These are phyloP conservation scores for Micronisus gabar DNA, from an alignment of 2,113 vertebrate species.

Conservation along the genomic window DNA sequence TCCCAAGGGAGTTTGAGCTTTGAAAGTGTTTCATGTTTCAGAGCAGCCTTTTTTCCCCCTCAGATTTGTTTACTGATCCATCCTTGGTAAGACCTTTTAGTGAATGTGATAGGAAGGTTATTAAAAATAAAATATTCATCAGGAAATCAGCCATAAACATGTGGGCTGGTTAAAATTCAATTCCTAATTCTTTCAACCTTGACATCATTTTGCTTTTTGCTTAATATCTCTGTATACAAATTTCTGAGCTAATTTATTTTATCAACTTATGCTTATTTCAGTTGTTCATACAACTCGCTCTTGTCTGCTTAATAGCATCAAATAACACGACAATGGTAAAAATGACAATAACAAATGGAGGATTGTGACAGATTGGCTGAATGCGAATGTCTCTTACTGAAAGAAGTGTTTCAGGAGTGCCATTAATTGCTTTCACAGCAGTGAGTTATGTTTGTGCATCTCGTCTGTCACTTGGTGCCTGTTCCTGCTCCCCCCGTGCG, in stretches of 20 bases:
- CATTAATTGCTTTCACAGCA: constrained; percentile 46
- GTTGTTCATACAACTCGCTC: constrained; percentile 23
- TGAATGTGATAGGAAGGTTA: constrained; percentile 65
- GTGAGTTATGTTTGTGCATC: constrained; percentile 44
- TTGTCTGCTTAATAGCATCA: constrained; percentile 26
- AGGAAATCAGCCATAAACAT: constrained; percentile 53
- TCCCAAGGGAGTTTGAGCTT: constrained; percentile 27
- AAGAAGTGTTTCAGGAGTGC: constrained; percentile 27
- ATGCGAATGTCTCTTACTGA: constrained; percentile 32
- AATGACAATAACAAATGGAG: constrained; percentile 49
- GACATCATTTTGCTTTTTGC: constrained; percentile 44
- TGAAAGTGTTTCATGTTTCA: constrained; percentile 52
- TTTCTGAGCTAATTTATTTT: constrained; percentile 51
- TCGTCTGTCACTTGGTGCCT: constrained; percentile 35
- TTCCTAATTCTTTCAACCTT: constrained; percentile 62
- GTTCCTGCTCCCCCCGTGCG: background rate
- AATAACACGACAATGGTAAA: constrained; percentile 35
- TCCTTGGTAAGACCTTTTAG: constrained; percentile 57
- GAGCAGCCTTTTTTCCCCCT: constrained; percentile 33
- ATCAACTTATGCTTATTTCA: constrained; percentile 28
- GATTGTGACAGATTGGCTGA: constrained; percentile 54
- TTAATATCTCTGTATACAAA: constrained; percentile 56
- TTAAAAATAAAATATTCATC: constrained; percentile 72
- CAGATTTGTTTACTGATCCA: constrained; percentile 57
- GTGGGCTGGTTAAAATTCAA: constrained; percentile 58